Evolutionary conservation across 2,113 vertebrate species (phyloP).

Genomic region (Sinocyclocheilus grahami): DNA sequence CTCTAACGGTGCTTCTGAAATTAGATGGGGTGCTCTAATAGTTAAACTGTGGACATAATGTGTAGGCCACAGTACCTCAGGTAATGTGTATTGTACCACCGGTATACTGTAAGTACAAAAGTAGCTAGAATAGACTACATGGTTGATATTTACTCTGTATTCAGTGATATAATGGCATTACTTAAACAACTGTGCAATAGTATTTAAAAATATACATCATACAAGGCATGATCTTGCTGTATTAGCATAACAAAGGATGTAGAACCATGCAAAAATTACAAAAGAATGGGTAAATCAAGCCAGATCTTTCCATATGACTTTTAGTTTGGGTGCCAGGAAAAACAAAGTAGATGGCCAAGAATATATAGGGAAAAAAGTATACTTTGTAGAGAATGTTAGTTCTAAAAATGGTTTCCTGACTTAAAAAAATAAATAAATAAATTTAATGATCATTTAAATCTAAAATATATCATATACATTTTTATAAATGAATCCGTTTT

Average conservation of each 20-base stretch:
- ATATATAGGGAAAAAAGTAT: background rate
- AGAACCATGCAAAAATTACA: background rate
- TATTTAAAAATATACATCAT: background rate
- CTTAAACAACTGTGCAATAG: background rate
- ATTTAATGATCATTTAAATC: no score
- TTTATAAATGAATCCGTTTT: background rate
- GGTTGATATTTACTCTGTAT: background rate
- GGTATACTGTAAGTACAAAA: background rate
- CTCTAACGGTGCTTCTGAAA: background rate
- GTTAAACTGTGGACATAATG: background rate
- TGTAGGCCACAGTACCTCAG: background rate
- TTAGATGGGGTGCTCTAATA: background rate
- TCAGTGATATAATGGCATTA: background rate
- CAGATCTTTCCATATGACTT: background rate
- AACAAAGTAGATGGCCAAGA: background rate
- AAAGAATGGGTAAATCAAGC: background rate
- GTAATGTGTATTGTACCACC: background rate
- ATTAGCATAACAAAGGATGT: no score
- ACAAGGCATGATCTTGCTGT: background rate
- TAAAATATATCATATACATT: no score
- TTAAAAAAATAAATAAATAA: no score
- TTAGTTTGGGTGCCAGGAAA: background rate
- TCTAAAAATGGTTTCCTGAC: background rate
- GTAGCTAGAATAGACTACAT: background rate
- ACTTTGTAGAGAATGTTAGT: background rate